Percentiles rank a stretch among this genome's conserved stretches.
Evolutionary conservation across 2,888 invertebrate genomes (phyloP).

Genomic region (Ormia ochracea): DNA sequence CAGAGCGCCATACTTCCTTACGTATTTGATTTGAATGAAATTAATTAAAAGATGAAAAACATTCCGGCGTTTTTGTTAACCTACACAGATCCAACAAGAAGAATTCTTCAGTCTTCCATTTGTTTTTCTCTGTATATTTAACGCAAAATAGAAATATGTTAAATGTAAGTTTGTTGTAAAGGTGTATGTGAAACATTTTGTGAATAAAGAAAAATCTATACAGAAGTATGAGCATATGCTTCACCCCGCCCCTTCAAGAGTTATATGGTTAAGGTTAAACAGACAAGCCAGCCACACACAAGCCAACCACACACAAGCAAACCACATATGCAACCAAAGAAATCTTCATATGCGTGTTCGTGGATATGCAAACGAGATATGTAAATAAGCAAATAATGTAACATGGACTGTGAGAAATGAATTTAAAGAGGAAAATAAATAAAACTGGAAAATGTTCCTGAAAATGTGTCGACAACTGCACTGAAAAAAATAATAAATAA

Average conservation of each 20-base stretch:
- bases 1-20: too few species aligned
- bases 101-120: too few species aligned
- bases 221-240: too few species aligned
- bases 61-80: constrained; percentile 21
- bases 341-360: neutral
- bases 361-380: neutral
- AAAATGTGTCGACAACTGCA: too few species aligned
- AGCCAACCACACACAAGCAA: too few species aligned
- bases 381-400: neutral
- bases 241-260: too few species aligned
- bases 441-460: too few species aligned
- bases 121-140: neutral
- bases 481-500: too few species aligned
- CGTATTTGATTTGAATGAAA: neutral
- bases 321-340: neutral
- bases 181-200: neutral
- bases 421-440: too few species aligned
- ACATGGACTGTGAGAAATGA: neutral
- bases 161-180: neutral
- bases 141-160: neutral
- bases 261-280: neutral
- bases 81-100: neutral
- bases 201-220: neutral
- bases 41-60: neutral
- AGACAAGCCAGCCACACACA: too few species aligned